Conservation (phyloP, 2,888 invertebrate species). For the Macrophya alboannulata region DNA sequence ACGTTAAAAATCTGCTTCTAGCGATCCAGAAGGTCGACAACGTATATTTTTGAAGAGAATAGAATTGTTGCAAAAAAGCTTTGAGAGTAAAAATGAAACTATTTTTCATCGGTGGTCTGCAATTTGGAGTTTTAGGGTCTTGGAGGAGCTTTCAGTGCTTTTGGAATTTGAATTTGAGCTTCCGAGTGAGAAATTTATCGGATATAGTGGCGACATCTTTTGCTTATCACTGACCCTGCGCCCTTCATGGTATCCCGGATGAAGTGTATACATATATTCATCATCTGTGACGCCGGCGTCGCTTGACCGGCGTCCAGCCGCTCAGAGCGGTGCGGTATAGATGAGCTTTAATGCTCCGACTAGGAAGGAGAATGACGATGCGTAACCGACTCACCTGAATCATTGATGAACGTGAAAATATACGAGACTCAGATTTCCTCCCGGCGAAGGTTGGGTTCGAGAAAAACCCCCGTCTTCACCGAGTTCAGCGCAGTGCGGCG, state of each 20-base stretch:
- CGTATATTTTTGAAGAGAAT: too few species aligned
- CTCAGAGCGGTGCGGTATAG: background rate
- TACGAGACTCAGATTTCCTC: constrained; percentile 64
- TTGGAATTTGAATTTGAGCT: background rate
- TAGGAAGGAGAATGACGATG: too few species aligned
- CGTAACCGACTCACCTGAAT: constrained; percentile 71
- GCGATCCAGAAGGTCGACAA: background rate
- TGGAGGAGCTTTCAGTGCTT: background rate
- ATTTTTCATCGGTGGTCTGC: background rate
- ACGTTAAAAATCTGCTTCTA: background rate
- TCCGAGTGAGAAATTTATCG: background rate
- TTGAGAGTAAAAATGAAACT: too few species aligned
- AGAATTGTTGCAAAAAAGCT: too few species aligned
- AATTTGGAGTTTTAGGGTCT: background rate
- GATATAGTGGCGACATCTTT: constrained; percentile 50
- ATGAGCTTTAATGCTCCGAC: background rate
- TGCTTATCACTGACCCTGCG: background rate
- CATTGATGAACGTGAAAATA: constrained; percentile 74
- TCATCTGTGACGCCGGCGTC: constrained; percentile 31
- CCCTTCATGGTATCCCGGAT: background rate
- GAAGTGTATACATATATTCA: constrained; percentile 20
- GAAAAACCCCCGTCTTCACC: constrained; percentile 66
- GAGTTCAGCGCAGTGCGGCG: constrained; percentile 65
- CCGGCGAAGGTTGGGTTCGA: constrained; percentile 65
- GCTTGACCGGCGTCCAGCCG: constrained; percentile 33